Base-by-base conservation (phyloP, 1,140 invertebrate genomes). In the Philaenus spumarius region DNA sequence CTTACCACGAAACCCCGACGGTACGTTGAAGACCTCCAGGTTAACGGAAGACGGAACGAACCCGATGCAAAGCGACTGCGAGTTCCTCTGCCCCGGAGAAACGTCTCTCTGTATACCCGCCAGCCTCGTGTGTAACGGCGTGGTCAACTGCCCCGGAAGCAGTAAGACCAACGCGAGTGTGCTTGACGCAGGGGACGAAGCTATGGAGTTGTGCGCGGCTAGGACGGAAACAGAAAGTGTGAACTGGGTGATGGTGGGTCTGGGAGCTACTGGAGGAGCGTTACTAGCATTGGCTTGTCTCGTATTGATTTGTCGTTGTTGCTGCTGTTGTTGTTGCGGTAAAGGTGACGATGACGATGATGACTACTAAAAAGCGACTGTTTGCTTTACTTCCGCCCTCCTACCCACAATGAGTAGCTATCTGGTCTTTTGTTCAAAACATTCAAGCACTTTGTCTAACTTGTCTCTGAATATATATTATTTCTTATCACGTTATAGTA, bases 61-160 rank as follows among this genome's bases (percentile, higher is more conserved):
- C 14, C 47, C 12, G 14, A 55, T 34, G 12, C 48, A 58, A 15
- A 24, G 42, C 42, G 62, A 64, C 0, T 67, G 65, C 47, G 60
- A 59, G 34, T 95, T 93, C 64, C 78, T 86, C 45, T 95, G 91
- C 75, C 89, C 90, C 0, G 89, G 87, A 6, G 84, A 90, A 56
- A 78, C 84, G 24, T 83, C 85, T 1, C 75, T 89, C 3, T 94
- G 90, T 67, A 90, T 95, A 64, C 87, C 89, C 1, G 78, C 81
- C 6, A 77, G 85, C 62, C 75, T 93, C 12, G 80, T 93, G 0
- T 95, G 91, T 68, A 93, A 95, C 68, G 91, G 90, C 11, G 79
- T 92, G 1, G 79, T 89, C 1, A 92, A 93, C 72, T 94, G 91
- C 72, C 91, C 90, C 0, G 87, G 87, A 60, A 75, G 71, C 9